A percentile compares a stretch with the other conserved stretches of the same genome.
Evolutionary conservation across 2,113 vertebrate species (phyloP).

Genomic region (Macaca fascicularis): DNA sequence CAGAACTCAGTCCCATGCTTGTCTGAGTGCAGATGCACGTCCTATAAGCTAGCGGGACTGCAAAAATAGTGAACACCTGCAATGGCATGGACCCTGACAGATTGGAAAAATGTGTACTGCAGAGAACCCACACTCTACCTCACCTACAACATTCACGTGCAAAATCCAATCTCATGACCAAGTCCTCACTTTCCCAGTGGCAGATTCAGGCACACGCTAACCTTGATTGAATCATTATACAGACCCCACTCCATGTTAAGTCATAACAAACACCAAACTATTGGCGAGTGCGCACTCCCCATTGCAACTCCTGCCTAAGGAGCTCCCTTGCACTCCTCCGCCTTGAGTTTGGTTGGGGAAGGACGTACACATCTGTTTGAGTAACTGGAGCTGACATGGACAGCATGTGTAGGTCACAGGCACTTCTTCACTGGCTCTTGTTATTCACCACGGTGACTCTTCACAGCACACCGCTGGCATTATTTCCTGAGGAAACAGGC

Average conservation of each 20-base stretch:
- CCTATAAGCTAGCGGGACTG: neutral
- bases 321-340: neutral
- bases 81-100: neutral
- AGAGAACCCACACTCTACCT: neutral
- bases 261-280: accelerated
- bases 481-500: neutral
- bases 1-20: no score
- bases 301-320: neutral
- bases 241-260: neutral
- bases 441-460: neutral
- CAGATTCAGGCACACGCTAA: accelerated
- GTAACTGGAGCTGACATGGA: neutral
- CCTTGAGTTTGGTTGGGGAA: neutral
- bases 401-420: neutral
- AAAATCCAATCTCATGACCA: neutral
- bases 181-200: neutral
- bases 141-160: neutral
- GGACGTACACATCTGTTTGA: accelerated
- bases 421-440: neutral
- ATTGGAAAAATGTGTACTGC: no score
- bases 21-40: neutral
- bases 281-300: neutral
- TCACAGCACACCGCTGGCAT: no score
- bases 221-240: neutral
- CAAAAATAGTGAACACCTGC: no score